Percentiles rank a stretch among this genome's conserved stretches.
These are phyloP conservation scores for Zeuzera pyrina DNA, from an alignment of 2,888 invertebrate species.

Conservation along the genomic window DNA sequence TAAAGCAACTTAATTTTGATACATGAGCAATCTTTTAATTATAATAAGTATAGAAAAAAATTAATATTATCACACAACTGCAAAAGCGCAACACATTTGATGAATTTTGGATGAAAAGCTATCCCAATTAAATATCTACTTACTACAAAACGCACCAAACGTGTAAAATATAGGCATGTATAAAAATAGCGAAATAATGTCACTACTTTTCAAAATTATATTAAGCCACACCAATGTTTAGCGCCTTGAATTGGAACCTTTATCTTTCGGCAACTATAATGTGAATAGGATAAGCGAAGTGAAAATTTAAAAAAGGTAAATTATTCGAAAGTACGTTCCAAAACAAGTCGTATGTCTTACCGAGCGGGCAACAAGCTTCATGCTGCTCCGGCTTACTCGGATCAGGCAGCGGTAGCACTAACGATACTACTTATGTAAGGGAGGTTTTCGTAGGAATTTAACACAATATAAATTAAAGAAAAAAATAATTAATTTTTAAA, in stretches of 20 bases:
- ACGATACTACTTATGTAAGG: slow-evolving; percentile 74
- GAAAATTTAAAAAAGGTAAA: slow-evolving; percentile 11
- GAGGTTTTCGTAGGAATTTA: slow-evolving; percentile 47
- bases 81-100: slow-evolving; percentile 3
- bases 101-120: slow-evolving; percentile 1
- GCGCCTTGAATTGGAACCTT: slow-evolving; percentile 43
- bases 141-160: slow-evolving; percentile 36
- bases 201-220: slow-evolving; percentile 29
- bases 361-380: slow-evolving; percentile 91
- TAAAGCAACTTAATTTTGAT: slow-evolving; percentile 14
- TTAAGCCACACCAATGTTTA: slow-evolving; percentile 53
- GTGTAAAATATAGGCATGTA: slow-evolving; percentile 29
- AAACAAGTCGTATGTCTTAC: slow-evolving; percentile 69
- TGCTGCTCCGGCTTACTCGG: slow-evolving; percentile 91
- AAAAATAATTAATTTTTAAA: slow-evolving; percentile 32
- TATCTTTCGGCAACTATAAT: slow-evolving; percentile 10
- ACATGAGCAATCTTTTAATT: neutral
- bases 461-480: slow-evolving; percentile 50
- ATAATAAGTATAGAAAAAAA: neutral
- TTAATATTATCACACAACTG: neutral
- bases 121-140: neutral
- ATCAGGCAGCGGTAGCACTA: slow-evolving; percentile 88
- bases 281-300: slow-evolving; percentile 15
- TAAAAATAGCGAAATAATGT: slow-evolving; percentile 25
- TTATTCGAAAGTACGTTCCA: slow-evolving; percentile 16